phyloP scores from a whole-genome alignment of 2,888 invertebrate genomes.

The Drosophila meridiana region DNA sequence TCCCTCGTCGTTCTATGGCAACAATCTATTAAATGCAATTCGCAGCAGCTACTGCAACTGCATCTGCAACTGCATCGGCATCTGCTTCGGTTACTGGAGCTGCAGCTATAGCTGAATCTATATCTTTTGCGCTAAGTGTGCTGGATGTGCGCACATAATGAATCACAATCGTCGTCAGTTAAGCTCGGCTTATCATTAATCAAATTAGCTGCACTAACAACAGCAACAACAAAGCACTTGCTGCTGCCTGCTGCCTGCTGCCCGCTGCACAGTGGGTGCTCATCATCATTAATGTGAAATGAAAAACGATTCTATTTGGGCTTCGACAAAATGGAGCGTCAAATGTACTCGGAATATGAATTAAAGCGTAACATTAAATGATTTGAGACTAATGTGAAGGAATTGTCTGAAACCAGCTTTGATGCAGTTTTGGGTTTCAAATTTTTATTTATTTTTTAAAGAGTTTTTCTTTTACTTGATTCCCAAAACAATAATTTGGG shows the following conservation, averaged over 20 bases:
- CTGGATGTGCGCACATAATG: slow-evolving; percentile 81
- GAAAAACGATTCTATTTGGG: slow-evolving; percentile 34
- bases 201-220: slow-evolving; percentile 76
- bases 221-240: slow-evolving; percentile 14
- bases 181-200: slow-evolving; percentile 81
- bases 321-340: slow-evolving; percentile 37
- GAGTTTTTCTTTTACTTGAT: neutral
- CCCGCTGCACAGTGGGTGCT: slow-evolving; percentile 64
- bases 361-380: slow-evolving; percentile 36
- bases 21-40: slow-evolving; percentile 69
- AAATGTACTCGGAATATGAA: slow-evolving; percentile 21
- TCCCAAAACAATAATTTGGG: neutral
- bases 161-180: slow-evolving; percentile 82
- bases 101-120: slow-evolving; percentile 28
- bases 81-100: slow-evolving; percentile 9
- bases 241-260: slow-evolving; percentile 28
- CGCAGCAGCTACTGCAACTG: slow-evolving; percentile 31
- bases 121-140: slow-evolving; percentile 74
- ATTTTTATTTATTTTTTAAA: neutral
- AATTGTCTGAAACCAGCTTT: neutral
- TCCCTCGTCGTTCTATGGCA: slow-evolving; percentile 41
- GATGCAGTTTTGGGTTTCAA: neutral
- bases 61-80: slow-evolving; percentile 5
- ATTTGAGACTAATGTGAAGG: neutral
- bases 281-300: slow-evolving; percentile 42